A percentile compares a stretch with the other conserved stretches of the same genome.
These are phyloP conservation scores for Buceros bicornis DNA, from an alignment of 2,797 vertebrate species.

Conservation along the genomic window DNA sequence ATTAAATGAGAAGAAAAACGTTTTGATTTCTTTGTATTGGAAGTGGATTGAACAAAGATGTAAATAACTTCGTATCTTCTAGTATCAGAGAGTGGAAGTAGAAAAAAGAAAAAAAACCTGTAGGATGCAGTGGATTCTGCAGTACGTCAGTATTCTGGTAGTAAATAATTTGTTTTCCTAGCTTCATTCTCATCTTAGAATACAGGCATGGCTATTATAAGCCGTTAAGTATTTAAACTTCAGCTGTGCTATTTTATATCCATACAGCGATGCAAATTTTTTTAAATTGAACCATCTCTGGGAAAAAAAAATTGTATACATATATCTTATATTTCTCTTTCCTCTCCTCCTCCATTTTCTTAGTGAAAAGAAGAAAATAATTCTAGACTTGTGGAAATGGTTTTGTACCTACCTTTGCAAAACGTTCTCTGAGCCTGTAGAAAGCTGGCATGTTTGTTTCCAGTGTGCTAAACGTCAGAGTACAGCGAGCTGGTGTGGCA, in stretches of 20 bases:
- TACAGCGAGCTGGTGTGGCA: not conserved
- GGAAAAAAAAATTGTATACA: not conserved
- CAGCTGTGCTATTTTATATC: not conserved
- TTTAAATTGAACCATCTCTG: not conserved
- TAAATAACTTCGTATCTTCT: not conserved
- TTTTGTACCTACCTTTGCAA: not conserved
- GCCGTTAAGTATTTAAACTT: constrained; percentile 1
- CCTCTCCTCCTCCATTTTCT: not conserved
- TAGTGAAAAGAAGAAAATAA: not conserved
- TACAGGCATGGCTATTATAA: not conserved
- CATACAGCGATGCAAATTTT: not conserved
- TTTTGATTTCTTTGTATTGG: not conserved
- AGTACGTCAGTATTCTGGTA: not conserved
- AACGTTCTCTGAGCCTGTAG: not conserved
- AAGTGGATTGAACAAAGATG: not conserved
- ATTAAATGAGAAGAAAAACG: not conserved
- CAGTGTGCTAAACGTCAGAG: not conserved
- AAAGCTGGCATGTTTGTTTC: not conserved
- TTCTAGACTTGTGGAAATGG: not conserved
- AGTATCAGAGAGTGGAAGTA: not conserved
- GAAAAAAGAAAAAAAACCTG: too few species aligned
- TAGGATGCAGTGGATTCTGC: not conserved
- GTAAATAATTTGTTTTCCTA: not conserved
- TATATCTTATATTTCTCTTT: not conserved
- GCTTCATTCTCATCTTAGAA: not conserved